phyloP scores from a whole-genome alignment of 2,113 vertebrate genomes.

The Clarias batrachus region DNA sequence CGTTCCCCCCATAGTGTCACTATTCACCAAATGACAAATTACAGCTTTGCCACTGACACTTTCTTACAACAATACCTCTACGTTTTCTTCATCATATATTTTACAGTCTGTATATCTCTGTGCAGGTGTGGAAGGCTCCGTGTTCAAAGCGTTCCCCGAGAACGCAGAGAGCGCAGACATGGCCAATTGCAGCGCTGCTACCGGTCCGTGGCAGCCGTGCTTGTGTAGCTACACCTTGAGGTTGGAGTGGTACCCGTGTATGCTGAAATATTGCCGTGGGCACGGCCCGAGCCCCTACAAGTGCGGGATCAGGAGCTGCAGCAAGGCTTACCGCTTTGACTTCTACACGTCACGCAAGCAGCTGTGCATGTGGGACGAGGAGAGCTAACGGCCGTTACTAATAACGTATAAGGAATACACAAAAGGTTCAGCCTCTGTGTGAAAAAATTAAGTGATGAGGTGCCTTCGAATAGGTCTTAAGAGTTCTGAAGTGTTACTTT shows the following conservation, averaged over 20 bases:
- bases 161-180: conserved; percentile 64
- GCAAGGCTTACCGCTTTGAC: conserved; percentile 86
- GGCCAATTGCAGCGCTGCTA: conserved; percentile 73
- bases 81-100: background rate
- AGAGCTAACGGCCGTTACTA: conserved; percentile 67
- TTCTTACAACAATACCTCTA: background rate
- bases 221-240: conserved; percentile 84
- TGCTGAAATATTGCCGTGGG: conserved; percentile 91
- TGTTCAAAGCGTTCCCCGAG: conserved; percentile 84
- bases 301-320: conserved; percentile 96
- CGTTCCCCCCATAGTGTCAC: background rate
- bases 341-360: conserved; percentile 87
- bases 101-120: background rate
- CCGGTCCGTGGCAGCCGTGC: conserved; percentile 82
- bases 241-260: conserved; percentile 95
- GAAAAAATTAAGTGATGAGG: background rate
- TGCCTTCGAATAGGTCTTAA: background rate
- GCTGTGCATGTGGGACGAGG: conserved; percentile 93
- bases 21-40: background rate
- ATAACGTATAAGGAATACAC: background rate
- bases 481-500: background rate
- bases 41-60: background rate
- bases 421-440: background rate
- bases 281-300: conserved; percentile 83
- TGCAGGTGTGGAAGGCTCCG: conserved; percentile 83